Conservation (phyloP, 2,797 vertebrate species). For the Apodemus agrarius region DNA sequence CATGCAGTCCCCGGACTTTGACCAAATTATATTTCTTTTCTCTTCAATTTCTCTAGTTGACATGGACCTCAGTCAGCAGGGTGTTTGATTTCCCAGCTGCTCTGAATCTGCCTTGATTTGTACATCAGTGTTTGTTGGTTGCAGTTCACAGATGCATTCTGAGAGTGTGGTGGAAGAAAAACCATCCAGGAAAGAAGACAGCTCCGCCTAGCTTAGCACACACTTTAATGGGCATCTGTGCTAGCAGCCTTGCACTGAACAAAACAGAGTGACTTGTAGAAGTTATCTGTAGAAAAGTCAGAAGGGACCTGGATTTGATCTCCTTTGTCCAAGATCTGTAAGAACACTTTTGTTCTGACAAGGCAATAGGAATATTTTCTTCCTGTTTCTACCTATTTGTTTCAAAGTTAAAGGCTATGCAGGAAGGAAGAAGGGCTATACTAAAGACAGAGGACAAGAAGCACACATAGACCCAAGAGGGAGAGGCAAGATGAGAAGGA, state of each 20-base stretch:
- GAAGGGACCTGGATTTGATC: constrained; percentile 12
- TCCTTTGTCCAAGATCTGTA: background rate
- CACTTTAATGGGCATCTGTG: background rate
- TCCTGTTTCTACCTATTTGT: background rate
- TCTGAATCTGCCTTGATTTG: constrained; percentile 35
- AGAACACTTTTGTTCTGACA: background rate
- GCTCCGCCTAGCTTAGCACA: background rate
- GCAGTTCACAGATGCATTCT: constrained; percentile 45
- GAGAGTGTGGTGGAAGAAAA: background rate
- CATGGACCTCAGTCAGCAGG: background rate
- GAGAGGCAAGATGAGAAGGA: background rate
- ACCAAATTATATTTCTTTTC: background rate
- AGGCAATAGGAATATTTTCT: constrained; percentile 8
- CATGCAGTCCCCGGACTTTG: background rate
- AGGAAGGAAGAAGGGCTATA: background rate
- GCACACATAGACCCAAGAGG: background rate
- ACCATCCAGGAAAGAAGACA: background rate
- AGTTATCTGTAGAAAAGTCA: background rate
- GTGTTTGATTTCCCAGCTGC: constrained; percentile 3
- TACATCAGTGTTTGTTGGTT: background rate
- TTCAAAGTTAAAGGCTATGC: background rate
- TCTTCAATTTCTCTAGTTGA: constrained; percentile 59
- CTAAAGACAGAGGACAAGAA: constrained; percentile 14
- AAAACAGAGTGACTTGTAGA: background rate
- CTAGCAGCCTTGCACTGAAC: background rate